A percentile compares a stretch with the other conserved stretches of the same genome.
Conservation (phyloP, 2,113 vertebrate species). For the Speoplatyrhinus poulsoni region DNA sequence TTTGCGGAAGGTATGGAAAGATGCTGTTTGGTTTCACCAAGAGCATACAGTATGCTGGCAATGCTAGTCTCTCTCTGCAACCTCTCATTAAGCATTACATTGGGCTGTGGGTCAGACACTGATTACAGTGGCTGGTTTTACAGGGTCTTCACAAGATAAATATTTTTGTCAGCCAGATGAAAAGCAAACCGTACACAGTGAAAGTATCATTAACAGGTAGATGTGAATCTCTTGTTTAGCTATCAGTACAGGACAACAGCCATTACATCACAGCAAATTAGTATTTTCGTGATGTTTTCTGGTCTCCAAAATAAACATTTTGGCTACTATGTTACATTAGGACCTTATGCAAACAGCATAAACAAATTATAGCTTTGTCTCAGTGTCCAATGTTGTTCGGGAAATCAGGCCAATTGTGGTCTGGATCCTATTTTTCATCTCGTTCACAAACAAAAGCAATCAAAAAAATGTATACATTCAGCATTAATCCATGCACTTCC, state of each 20-base stretch:
- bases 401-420: too few relatives aligned
- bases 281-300: background rate
- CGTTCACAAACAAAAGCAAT: too few relatives aligned
- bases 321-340: background rate
- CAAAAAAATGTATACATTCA: too few relatives aligned
- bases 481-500: too few relatives aligned
- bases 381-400: too few relatives aligned
- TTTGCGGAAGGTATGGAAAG: slow-evolving; percentile 12
- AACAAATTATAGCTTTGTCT: too few relatives aligned
- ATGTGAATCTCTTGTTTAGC: slow-evolving; percentile 60
- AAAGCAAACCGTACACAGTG: slow-evolving; percentile 69
- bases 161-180: slow-evolving; percentile 62
- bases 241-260: slow-evolving; percentile 53
- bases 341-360: background rate
- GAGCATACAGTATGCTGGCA: slow-evolving; percentile 47
- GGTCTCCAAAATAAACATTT: background rate
- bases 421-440: too few relatives aligned
- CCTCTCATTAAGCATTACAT: slow-evolving; percentile 59
- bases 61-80: slow-evolving; percentile 42
- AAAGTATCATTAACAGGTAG: slow-evolving; percentile 68
- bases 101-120: slow-evolving; percentile 43
- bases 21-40: slow-evolving; percentile 52
- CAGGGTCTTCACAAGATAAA: slow-evolving; percentile 63
- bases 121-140: slow-evolving; percentile 43
- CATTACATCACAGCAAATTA: slow-evolving; percentile 37